Base-by-base conservation (phyloP, 1,140 invertebrate species). In the Capitella teleta region DNA sequence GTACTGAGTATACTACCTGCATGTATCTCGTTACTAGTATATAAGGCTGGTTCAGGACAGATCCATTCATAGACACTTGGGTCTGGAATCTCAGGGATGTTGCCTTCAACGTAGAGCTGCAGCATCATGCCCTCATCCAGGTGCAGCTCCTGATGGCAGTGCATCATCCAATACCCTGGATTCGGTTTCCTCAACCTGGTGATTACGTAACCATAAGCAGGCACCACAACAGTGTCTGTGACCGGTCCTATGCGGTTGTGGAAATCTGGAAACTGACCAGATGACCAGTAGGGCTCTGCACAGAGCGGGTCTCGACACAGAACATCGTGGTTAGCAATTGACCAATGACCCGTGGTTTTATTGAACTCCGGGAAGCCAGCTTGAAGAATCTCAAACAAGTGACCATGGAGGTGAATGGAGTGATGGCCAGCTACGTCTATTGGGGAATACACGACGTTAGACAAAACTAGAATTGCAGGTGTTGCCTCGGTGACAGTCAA, bases 161-260 rank as follows among this genome's bases (percentile, higher is more conserved):
- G 47, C 5, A 41, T 16, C 2, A 49, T 14, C 47, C 47, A 49
- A 24, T 18, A 26, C 5, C 78, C 79, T 56, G 82, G 81, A 73
- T 84, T 84, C 57, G 81, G 71, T 2, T 82, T 80, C 54, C 78
- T 76, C 56, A 85, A 84, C 53, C 82, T 72, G 3, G 84, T 51
- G 14, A 78, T 77, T 0, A 80, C 79, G 0, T 74, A 79, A 1
- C 81, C 79, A 49, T 74, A 76, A 55, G 75, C 79, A 0, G 81
- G 80, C 16, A 84, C 76, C 0, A 77, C 71, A 26, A 84, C 72
- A 0, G 82, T 83, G 56, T 84, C 82, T 62, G 83, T 84, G 1
- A 72, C 32, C 0, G 78, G 73, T 14, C 81, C 77, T 14, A 25
- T 24, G n/a, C 25, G 23, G n/a, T 23, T 16, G 21, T 49, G 38